Evolutionary conservation across 2,797 vertebrate genomes (phyloP).

Genomic region (Alca torda): DNA sequence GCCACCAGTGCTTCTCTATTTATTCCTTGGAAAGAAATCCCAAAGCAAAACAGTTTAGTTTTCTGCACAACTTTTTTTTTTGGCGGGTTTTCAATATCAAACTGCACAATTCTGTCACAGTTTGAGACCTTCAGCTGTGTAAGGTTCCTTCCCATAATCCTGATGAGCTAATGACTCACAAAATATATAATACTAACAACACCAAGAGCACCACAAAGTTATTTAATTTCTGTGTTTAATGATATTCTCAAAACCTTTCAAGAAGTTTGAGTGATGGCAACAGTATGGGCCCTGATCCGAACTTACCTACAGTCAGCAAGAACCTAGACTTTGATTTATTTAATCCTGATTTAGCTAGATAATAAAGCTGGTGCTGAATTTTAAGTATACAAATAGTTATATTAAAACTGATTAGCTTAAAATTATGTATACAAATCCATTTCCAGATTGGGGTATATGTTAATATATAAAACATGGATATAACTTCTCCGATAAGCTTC

Average conservation of each 20-base stretch:
- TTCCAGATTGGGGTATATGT: neutral
- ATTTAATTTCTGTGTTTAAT: neutral
- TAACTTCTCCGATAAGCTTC: neutral
- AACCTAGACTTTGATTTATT: conserved; percentile 23
- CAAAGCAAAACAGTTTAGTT: neutral
- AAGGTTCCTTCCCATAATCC: neutral
- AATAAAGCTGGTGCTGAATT: conserved; percentile 47
- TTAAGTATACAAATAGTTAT: conserved; percentile 9
- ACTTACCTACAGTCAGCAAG: conserved; percentile 20
- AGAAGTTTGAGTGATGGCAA: neutral
- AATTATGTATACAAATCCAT: conserved; percentile 48
- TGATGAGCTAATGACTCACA: neutral
- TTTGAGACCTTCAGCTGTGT: neutral
- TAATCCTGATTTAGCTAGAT: conserved; percentile 44
- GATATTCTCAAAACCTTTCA: neutral
- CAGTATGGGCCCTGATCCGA: neutral
- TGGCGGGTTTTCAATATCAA: neutral
- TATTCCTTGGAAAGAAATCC: neutral
- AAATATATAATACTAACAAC: neutral
- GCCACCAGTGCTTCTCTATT: neutral
- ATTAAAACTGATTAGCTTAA: neutral
- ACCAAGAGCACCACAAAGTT: neutral
- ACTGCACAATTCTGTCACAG: neutral
- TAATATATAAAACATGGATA: neutral
- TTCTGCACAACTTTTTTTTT: neutral